phyloP scores from a whole-genome alignment of 2,113 vertebrate genomes.

The Origma solitaria region DNA sequence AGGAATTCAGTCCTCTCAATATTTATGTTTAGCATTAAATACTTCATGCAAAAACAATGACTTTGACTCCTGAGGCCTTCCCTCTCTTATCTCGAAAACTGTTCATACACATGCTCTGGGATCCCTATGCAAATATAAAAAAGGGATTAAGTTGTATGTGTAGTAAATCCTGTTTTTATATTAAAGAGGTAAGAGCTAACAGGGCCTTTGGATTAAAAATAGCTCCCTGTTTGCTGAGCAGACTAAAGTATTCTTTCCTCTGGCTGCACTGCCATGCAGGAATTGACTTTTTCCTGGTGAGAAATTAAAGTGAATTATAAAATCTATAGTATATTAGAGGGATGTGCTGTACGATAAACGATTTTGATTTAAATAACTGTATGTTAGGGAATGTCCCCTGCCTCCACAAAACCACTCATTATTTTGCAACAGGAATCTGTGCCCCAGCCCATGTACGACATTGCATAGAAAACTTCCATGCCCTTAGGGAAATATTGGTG shows the following conservation, averaged over 20 bases:
- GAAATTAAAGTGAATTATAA: constrained; percentile 12
- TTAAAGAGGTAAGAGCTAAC: neutral
- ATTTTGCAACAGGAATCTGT: neutral
- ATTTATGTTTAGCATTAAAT: constrained; percentile 57
- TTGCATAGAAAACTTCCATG: neutral
- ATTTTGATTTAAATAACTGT: neutral
- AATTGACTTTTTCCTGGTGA: neutral
- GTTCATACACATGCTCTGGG: neutral
- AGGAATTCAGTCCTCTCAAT: neutral
- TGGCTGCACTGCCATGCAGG: neutral
- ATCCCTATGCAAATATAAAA: neutral
- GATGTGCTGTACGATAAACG: neutral
- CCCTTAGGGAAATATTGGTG: neutral
- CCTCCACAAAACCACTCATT: neutral
- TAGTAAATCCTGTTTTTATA: constrained; percentile 21
- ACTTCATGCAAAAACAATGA: constrained; percentile 52
- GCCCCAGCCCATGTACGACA: neutral
- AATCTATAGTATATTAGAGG: neutral
- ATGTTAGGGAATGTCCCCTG: neutral
- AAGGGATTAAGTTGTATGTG: neutral
- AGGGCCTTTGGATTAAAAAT: constrained; percentile 4
- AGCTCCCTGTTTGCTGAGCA: neutral
- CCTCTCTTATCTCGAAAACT: constrained; percentile 36
- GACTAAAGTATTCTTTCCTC: neutral
- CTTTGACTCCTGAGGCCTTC: neutral